Evolutionary conservation across 2,113 vertebrate genomes (phyloP).

Genomic region (Bettongia penicillata): DNA sequence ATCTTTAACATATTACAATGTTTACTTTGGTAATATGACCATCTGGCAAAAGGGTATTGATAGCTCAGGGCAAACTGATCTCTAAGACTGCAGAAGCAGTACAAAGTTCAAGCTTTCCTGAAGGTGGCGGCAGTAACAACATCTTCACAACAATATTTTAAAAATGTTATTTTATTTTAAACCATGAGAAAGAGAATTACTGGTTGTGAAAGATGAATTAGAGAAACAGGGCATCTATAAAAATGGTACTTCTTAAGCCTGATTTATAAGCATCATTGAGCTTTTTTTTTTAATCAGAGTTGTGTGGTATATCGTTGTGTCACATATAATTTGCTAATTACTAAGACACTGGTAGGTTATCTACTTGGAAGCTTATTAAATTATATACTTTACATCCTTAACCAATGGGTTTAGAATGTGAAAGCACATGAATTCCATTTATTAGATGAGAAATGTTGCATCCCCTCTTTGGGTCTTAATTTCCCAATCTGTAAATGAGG

Average conservation of each 20-base stretch:
- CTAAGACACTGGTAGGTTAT: constrained; percentile 42
- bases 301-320: neutral
- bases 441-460: neutral
- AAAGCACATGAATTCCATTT: constrained; percentile 1
- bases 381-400: constrained; percentile 6
- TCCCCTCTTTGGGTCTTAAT: neutral
- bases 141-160: neutral
- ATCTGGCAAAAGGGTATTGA: neutral
- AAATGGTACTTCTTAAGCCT: neutral
- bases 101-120: neutral
- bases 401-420: constrained; percentile 1
- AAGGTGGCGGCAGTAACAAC: neutral
- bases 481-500: neutral
- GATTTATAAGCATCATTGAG: neutral
- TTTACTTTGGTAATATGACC: neutral
- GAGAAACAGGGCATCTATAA: neutral
- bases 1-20: neutral
- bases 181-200: neutral
- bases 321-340: constrained; percentile 8
- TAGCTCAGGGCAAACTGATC: neutral
- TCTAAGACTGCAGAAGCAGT: neutral
- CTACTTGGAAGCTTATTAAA: constrained; percentile 6
- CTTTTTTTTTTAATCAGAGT: neutral
- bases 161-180: neutral
- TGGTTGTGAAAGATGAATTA: neutral